These are phyloP conservation scores for Oreochromis niloticus DNA, from an alignment of 2,113 vertebrate species.

Conservation along the genomic window DNA sequence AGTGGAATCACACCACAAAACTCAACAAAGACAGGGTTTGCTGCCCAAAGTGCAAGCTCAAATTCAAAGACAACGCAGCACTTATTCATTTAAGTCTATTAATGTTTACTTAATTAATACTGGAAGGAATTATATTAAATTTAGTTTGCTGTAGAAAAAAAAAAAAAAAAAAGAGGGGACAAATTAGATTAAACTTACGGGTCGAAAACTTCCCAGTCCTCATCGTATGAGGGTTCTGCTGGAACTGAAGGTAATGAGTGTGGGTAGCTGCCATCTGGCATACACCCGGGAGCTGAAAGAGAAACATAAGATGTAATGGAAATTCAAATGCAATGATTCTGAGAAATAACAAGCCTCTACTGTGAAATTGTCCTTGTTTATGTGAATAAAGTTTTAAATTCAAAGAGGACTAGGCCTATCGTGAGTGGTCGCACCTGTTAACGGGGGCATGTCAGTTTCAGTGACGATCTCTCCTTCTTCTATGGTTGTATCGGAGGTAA, in stretches of 20 bases:
- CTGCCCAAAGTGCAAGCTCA: not conserved
- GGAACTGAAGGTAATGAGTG: slow-evolving; percentile 77
- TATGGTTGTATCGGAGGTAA: slow-evolving; percentile 73
- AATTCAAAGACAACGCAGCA: not conserved
- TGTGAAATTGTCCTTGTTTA: not conserved
- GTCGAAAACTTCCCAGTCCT: slow-evolving; percentile 99
- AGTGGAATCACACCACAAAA: not conserved
- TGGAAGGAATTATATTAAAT: not conserved
- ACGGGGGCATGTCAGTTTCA: slow-evolving; percentile 84
- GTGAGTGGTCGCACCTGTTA: slow-evolving; percentile 76
- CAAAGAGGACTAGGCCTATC: not conserved
- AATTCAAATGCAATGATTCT: not conserved
- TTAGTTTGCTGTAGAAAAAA: not conserved
- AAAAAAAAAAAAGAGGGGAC: accelerated
- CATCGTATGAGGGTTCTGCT: slow-evolving; percentile 91
- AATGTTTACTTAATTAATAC: not conserved
- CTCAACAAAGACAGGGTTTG: not conserved
- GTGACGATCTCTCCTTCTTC: slow-evolving; percentile 81
- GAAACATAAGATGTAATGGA: not conserved
- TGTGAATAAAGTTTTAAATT: not conserved
- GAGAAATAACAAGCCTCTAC: not conserved
- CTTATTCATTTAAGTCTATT: not conserved
- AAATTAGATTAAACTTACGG: slow-evolving; percentile 80
- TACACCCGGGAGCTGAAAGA: slow-evolving; percentile 81
- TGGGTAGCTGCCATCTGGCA: slow-evolving; percentile 83